A percentile compares a stretch with the other conserved stretches of the same genome.
phyloP scores from a whole-genome alignment of 2,888 invertebrate genomes.

The Protonemura montana region DNA sequence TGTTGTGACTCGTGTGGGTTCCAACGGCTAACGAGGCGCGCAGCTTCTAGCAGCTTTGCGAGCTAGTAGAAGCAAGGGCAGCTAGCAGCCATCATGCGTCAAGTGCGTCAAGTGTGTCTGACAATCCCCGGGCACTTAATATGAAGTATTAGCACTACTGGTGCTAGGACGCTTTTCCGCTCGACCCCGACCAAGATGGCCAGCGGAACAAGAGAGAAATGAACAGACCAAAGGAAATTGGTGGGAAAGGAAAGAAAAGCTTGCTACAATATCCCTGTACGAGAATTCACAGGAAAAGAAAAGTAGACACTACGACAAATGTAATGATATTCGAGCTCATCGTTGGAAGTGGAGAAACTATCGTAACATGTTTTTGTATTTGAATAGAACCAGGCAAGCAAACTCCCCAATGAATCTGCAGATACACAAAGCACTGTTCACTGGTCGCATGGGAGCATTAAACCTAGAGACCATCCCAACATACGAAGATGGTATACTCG shows the following conservation, averaged over 20 bases:
- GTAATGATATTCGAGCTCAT: conserved; percentile 38
- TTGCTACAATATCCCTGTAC: conserved; percentile 26
- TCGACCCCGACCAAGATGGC: background rate
- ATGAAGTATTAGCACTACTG: conserved; percentile 1
- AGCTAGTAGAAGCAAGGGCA: too few relatives aligned
- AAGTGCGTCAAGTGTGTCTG: conserved; percentile 16
- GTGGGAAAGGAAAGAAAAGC: conserved; percentile 21
- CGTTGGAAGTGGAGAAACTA: conserved; percentile 30
- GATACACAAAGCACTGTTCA: conserved; percentile 17
- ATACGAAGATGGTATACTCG: background rate
- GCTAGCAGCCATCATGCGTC: too few relatives aligned
- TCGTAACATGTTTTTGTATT: conserved; percentile 22
- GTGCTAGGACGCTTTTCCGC: conserved; percentile 2
- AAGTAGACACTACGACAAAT: conserved; percentile 33
- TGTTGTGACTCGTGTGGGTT: too few relatives aligned
- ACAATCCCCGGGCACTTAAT: background rate
- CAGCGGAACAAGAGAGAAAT: conserved; percentile 28
- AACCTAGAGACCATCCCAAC: conserved; percentile 1
- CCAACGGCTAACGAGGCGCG: too few relatives aligned
- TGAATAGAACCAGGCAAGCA: conserved; percentile 30
- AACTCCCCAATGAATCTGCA: conserved; percentile 30
- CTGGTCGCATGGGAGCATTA: conserved; percentile 1
- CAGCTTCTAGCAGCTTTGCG: too few relatives aligned
- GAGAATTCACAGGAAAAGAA: conserved; percentile 23
- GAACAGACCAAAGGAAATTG: conserved; percentile 19